Evolutionary conservation across 92 coral and sea anemone species (phyloP).

Genomic region (Diadumene lineata): DNA sequence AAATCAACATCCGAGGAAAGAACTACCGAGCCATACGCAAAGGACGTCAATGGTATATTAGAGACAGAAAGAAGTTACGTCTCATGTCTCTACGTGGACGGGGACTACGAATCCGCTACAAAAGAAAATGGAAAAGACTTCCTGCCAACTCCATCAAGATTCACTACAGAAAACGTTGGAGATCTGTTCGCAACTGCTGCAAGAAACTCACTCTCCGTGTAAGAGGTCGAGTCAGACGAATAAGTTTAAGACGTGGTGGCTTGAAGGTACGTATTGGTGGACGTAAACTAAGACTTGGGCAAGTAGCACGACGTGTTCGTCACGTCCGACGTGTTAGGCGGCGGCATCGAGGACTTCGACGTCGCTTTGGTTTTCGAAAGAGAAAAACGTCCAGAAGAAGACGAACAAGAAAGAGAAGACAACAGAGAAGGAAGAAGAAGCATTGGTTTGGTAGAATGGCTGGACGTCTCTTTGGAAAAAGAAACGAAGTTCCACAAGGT

Average conservation of each 20-base stretch:
- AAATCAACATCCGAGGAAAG: constrained; percentile 1
- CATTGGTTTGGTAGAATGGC: neutral
- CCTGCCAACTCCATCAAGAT: constrained; percentile 4
- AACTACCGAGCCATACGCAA: constrained; percentile 8
- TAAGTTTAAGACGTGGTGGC: neutral
- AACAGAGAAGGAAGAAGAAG: no score
- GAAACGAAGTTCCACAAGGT: constrained; percentile 4
- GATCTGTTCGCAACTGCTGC: constrained; percentile 19
- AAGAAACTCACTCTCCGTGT: constrained; percentile 15
- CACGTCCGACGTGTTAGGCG: neutral
- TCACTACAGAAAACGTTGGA: constrained; percentile 5
- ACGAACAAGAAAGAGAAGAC: no score
- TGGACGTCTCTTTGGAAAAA: constrained; percentile 1
- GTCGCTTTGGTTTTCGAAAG: neutral
- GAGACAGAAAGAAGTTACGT: constrained; percentile 3
- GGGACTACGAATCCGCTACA: constrained; percentile 1
- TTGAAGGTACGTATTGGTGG: neutral
- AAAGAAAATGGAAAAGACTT: constrained; percentile 10
- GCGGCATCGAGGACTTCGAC: neutral
- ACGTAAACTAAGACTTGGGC: neutral
- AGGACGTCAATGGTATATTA: constrained; percentile 3
- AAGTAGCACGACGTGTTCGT: constrained; percentile 4
- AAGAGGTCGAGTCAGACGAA: neutral
- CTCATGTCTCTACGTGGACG: constrained; percentile 2
- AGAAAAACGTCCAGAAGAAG: neutral